A percentile compares a stretch with the other conserved stretches of the same genome.
These are phyloP conservation scores for Epinephelus coioides DNA, from an alignment of 2,797 vertebrate genomes.

Conservation along the genomic window DNA sequence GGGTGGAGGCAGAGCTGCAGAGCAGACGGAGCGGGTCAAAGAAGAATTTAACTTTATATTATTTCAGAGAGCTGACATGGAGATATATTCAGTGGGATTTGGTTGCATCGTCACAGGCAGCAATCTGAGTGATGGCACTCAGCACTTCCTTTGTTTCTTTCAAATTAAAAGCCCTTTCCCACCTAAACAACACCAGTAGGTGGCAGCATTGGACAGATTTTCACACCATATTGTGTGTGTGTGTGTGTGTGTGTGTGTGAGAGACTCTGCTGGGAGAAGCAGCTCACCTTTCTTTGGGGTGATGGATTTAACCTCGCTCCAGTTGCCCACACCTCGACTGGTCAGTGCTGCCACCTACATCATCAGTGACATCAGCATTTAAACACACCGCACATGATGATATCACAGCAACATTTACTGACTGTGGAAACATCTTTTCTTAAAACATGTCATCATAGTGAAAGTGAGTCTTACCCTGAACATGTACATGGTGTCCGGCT, in stretches of 20 bases:
- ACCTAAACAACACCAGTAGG: slow-evolving; percentile 48
- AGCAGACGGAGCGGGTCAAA: background rate
- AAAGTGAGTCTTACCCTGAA: slow-evolving; percentile 88
- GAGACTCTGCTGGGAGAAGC: no score
- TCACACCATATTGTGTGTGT: background rate
- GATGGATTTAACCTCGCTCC: slow-evolving; percentile 94
- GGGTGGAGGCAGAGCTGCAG: slow-evolving; percentile 91
- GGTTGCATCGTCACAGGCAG: background rate
- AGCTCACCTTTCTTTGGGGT: slow-evolving; percentile 89
- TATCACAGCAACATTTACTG: background rate
- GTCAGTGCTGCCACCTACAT: slow-evolving; percentile 95
- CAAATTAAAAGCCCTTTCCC: no score
- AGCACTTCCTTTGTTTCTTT: background rate
- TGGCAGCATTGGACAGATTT: slow-evolving; percentile 16
- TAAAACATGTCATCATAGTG: background rate
- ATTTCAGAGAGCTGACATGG: background rate
- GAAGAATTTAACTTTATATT: background rate
- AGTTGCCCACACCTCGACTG: slow-evolving; percentile 94
- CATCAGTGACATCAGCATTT: background rate
- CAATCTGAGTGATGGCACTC: background rate
- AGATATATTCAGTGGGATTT: background rate
- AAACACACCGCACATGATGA: background rate
- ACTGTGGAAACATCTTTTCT: background rate
- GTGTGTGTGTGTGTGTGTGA: no score
- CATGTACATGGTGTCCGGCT: slow-evolving; percentile 87